Percentiles rank a stretch among this genome's conserved stretches.
phyloP scores from a whole-genome alignment of 1,140 invertebrate genomes.

The Teleopsis dalmanni region DNA sequence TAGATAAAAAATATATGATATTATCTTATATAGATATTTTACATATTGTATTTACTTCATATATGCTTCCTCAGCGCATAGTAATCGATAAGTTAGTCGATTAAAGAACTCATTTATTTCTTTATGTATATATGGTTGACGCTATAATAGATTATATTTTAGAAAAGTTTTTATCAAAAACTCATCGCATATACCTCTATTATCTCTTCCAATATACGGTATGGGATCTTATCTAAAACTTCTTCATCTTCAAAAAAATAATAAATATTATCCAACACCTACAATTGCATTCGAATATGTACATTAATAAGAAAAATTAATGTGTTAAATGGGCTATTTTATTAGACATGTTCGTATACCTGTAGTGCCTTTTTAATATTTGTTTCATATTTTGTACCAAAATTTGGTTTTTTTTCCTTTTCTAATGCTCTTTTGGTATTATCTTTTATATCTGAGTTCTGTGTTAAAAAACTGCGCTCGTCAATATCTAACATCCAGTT shows the following conservation, averaged over 20 bases:
- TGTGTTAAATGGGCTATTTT: too few relatives aligned
- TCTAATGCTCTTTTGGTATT: slow-evolving; percentile 18
- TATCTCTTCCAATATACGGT: slow-evolving; percentile 5
- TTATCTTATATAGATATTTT: not conserved
- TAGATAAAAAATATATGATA: not conserved
- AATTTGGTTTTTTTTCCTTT: slow-evolving; percentile 9
- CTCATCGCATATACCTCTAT: not conserved
- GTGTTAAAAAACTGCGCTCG: slow-evolving; percentile 23
- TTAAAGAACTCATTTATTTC: slow-evolving; percentile 17
- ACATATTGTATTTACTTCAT: slow-evolving; percentile 27
- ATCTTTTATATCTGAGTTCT: slow-evolving; percentile 17
- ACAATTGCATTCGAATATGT: too few relatives aligned
- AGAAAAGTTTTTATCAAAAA: not conserved
- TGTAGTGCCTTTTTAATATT: slow-evolving; percentile 19
- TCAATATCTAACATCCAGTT: slow-evolving; percentile 29
- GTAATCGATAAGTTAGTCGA: slow-evolving; percentile 29
- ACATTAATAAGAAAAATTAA: too few relatives aligned
- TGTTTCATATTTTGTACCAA: slow-evolving; percentile 16
- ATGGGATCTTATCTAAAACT: slow-evolving; percentile 10
- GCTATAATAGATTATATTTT: slow-evolving; percentile 1
- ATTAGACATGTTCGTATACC: not conserved
- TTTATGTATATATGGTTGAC: not conserved
- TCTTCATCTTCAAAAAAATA: slow-evolving; percentile 6
- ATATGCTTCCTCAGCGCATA: slow-evolving; percentile 25
- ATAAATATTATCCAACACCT: slow-evolving; percentile 6